phyloP scores from a whole-genome alignment of 2,888 invertebrate species.

The Seladonia tumulorum region DNA sequence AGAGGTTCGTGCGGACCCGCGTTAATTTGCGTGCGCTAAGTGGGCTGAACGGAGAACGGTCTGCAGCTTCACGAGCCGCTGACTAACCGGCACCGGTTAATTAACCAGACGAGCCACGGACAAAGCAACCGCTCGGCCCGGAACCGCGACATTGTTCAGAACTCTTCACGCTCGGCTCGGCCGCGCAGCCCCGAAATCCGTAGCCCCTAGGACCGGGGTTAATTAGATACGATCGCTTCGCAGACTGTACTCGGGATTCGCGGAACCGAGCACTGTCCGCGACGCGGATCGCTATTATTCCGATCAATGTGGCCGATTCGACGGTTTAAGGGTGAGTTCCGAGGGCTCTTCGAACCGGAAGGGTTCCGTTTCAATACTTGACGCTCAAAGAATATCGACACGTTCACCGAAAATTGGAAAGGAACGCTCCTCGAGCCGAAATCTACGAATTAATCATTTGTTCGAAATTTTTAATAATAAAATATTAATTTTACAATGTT shows the following conservation, averaged over 20 bases:
- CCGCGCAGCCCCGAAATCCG: conserved; percentile 48
- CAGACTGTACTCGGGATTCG: conserved; percentile 18
- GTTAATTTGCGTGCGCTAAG: conserved; percentile 33
- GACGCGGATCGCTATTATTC: background rate
- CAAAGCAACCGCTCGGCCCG: conserved; percentile 61
- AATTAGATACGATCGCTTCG: conserved; percentile 52
- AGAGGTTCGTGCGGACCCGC: background rate
- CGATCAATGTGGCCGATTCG: background rate
- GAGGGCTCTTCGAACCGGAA: background rate
- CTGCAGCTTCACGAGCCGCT: conserved; percentile 60
- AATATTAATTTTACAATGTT: no score
- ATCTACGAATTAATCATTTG: background rate
- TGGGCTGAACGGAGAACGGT: conserved; percentile 35
- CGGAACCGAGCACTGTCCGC: background rate
- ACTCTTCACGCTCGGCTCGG: conserved; percentile 60
- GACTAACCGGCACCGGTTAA: conserved; percentile 64
- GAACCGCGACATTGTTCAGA: conserved; percentile 64
- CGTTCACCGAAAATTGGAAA: background rate
- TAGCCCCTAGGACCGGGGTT: conserved; percentile 39
- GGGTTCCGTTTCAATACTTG: background rate
- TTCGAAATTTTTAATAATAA: no score
- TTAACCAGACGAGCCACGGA: conserved; percentile 60
- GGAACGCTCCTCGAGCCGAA: background rate
- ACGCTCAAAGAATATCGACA: background rate
- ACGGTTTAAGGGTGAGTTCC: background rate